Percentiles rank a stretch among this genome's conserved stretches.
Conservation (phyloP, 2,113 vertebrate genomes). For the Aegotheles bennettii region DNA sequence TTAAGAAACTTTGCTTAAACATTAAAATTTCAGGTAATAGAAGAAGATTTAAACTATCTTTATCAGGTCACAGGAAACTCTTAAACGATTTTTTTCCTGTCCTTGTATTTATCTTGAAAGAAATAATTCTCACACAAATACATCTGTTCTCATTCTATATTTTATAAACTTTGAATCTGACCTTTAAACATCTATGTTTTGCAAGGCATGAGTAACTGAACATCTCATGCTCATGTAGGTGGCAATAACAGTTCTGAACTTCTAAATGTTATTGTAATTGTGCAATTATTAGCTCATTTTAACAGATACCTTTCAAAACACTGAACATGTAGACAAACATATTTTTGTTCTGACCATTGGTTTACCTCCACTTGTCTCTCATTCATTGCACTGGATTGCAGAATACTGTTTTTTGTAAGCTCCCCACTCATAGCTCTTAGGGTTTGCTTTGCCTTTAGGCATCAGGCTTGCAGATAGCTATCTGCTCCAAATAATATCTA, state of each 20-base stretch:
- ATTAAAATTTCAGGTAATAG: background rate
- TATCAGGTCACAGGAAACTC: background rate
- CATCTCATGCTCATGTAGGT: background rate
- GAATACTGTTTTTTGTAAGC: background rate
- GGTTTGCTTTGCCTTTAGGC: background rate
- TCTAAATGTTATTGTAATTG: background rate
- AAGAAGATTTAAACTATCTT: background rate
- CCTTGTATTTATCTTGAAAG: background rate
- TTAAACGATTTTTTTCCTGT: background rate
- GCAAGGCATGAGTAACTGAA: background rate
- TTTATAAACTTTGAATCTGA: background rate
- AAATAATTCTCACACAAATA: fast-evolving
- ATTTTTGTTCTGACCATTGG: background rate
- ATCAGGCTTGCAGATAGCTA: background rate
- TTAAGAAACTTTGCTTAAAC: background rate
- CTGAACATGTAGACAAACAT: fast-evolving
- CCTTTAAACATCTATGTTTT: background rate
- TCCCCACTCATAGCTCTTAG: background rate
- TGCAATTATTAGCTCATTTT: background rate
- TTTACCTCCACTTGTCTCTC: background rate
- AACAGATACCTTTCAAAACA: background rate
- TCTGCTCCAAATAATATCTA: background rate
- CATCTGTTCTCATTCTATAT: fast-evolving
- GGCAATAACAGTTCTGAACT: background rate
- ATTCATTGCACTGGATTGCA: background rate